Percentiles rank a stretch among this genome's conserved stretches.
phyloP scores from a whole-genome alignment of 1,140 invertebrate genomes.

The Drosophila cardini region DNA sequence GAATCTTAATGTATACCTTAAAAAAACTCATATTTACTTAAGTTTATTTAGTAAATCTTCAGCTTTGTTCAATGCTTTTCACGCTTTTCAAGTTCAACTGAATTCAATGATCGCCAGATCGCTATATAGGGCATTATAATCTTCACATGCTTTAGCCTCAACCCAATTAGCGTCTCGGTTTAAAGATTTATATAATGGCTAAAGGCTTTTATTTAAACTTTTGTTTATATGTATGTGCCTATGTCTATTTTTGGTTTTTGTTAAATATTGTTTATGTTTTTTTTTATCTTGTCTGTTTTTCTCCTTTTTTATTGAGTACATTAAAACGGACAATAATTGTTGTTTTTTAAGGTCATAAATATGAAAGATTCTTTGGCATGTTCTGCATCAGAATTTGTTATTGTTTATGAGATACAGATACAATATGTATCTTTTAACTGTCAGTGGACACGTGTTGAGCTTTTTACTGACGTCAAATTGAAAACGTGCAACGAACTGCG shows the following conservation, averaged over 20 bases:
- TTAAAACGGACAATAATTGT: neutral
- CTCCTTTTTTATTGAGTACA: slow-evolving; percentile 1
- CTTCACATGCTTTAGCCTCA: slow-evolving; percentile 11
- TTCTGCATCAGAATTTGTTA: slow-evolving; percentile 19
- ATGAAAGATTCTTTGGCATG: neutral
- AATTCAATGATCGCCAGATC: neutral
- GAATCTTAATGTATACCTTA: too few relatives aligned
- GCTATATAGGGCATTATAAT: slow-evolving; percentile 22
- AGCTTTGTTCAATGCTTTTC: slow-evolving; percentile 1
- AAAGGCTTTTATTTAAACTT: slow-evolving; percentile 29
- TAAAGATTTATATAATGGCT: slow-evolving; percentile 23
- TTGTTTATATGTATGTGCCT: slow-evolving; percentile 24
- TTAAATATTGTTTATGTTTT: slow-evolving; percentile 36
- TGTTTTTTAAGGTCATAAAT: slow-evolving; percentile 29
- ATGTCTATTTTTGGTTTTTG: slow-evolving; percentile 28
- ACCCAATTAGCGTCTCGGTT: slow-evolving; percentile 27
- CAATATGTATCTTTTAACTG: neutral
- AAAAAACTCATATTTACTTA: too few relatives aligned
- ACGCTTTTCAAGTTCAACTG: slow-evolving; percentile 36
- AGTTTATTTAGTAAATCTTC: neutral
- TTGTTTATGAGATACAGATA: slow-evolving; percentile 1
- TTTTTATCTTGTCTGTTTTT: neutral
- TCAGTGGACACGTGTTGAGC: slow-evolving; percentile 14
- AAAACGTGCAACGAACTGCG: slow-evolving; percentile 27
- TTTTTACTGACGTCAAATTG: slow-evolving; percentile 39